Percentiles rank a stretch among this genome's conserved stretches.
These are phyloP conservation scores for Machimus atricapillus DNA, from an alignment of 2,888 invertebrate genomes.

Conservation along the genomic window DNA sequence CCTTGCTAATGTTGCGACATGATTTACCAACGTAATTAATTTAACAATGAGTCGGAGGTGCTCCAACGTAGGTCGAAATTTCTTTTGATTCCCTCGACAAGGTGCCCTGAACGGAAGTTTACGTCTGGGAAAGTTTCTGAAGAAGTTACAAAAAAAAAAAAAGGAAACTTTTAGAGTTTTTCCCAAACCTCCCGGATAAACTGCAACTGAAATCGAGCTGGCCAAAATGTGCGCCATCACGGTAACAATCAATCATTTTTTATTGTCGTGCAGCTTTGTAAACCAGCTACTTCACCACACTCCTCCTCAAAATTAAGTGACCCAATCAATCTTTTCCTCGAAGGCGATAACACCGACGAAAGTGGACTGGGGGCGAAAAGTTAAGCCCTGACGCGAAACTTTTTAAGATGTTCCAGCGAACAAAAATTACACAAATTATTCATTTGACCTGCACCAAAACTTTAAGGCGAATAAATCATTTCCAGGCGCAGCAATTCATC, in stretches of 20 bases:
- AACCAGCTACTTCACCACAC: neutral
- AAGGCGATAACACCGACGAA: neutral
- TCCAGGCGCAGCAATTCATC: neutral
- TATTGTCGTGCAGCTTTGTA: conserved; percentile 13
- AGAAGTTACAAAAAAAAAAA: neutral
- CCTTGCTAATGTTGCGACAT: conserved; percentile 16
- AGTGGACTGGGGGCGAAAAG: neutral
- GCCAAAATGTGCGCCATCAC: conserved; percentile 9
- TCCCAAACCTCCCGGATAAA: neutral
- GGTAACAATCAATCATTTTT: conserved; percentile 29
- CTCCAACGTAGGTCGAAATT: neutral
- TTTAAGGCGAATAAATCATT: neutral
- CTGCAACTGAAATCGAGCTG: conserved; percentile 1
- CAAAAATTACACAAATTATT: neutral
- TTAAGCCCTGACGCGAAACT: neutral
- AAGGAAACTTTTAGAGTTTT: neutral
- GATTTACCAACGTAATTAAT: conserved; percentile 32
- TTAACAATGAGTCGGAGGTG: conserved; percentile 1
- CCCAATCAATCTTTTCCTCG: neutral
- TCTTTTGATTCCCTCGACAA: neutral
- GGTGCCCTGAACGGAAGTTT: neutral
- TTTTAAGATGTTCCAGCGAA: neutral
- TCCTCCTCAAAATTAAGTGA: neutral
- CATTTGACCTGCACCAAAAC: neutral
- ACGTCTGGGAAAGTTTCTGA: neutral